Evolutionary conservation across 2,797 vertebrate genomes (phyloP).

Genomic region (Spondyliosoma cantharus): DNA sequence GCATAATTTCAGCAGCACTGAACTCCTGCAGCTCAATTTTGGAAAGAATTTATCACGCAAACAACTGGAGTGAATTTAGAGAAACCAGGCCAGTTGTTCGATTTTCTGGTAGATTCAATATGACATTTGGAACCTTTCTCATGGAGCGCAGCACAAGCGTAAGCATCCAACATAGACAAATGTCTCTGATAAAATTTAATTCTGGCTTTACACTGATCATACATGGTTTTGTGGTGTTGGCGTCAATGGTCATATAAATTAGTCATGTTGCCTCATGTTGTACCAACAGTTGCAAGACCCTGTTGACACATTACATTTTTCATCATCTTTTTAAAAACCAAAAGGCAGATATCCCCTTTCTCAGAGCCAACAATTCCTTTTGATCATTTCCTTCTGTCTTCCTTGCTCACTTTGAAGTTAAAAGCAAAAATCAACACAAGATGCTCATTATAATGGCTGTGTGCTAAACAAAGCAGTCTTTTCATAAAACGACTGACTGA

Average conservation of each 20-base stretch:
- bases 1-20: background rate
- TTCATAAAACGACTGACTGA: constrained; percentile 18
- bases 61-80: constrained; percentile 27
- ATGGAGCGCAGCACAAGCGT: background rate
- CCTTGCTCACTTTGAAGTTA: constrained; percentile 28
- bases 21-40: constrained; percentile 26
- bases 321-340: constrained; percentile 28
- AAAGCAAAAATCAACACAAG: constrained; percentile 17
- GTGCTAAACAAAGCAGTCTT: constrained; percentile 18
- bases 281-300: constrained; percentile 28
- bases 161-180: constrained; percentile 59
- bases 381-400: constrained; percentile 12
- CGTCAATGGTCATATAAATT: constrained; percentile 48
- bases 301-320: constrained; percentile 14
- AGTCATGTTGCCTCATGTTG: constrained; percentile 39
- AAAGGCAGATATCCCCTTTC: background rate
- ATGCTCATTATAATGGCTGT: background rate
- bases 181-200: constrained; percentile 47
- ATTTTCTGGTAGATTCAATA: constrained; percentile 58
- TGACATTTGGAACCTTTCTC: constrained; percentile 59
- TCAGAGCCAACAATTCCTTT: constrained; percentile 10
- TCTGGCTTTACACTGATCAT: constrained; percentile 46
- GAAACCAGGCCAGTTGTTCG: constrained; percentile 45
- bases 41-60: constrained; percentile 16
- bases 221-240: constrained; percentile 50